Evolutionary conservation across 2,888 invertebrate species (phyloP).

Genomic region (Ligdia adustata): DNA sequence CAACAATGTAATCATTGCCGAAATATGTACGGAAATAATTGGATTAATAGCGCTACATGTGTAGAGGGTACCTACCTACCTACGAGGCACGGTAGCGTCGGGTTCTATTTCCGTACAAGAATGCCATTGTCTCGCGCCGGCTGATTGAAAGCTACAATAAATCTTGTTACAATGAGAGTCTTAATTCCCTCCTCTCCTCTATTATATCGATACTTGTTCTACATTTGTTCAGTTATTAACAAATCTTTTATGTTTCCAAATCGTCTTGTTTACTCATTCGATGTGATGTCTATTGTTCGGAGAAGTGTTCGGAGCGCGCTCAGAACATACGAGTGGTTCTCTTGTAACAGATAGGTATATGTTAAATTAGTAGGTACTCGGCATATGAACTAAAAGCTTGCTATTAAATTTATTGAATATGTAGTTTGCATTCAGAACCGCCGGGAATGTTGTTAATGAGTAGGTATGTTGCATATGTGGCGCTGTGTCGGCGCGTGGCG

Average conservation of each 20-base stretch:
- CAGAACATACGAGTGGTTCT: too few species aligned
- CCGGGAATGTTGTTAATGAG: conserved; percentile 7
- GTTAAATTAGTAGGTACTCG: too few species aligned
- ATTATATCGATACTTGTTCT: neutral
- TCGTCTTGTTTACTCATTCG: conserved; percentile 9
- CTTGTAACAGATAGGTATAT: too few species aligned
- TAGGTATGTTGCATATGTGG: conserved; percentile 3
- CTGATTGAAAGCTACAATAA: conserved; percentile 28
- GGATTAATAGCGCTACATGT: conserved; percentile 10
- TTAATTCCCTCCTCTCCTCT: neutral
- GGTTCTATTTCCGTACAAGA: conserved; percentile 33
- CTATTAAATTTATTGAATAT: conserved; percentile 9
- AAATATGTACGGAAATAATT: conserved; percentile 27
- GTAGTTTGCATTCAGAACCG: conserved; percentile 1
- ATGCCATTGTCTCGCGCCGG: conserved; percentile 34
- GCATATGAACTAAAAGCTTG: conserved; percentile 5
- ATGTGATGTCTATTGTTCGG: conserved; percentile 14
- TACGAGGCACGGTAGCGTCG: conserved; percentile 6
- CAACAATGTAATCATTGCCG: conserved; percentile 30
- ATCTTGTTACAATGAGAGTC: conserved; percentile 27
- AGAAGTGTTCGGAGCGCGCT: too few species aligned
- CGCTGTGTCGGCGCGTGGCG: neutral
- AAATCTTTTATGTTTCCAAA: conserved; percentile 11
- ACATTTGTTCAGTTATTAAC: conserved; percentile 4
- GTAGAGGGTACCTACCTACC: too few species aligned